These are phyloP conservation scores for Mactra quadrangularis DNA, from an alignment of 1,140 invertebrate genomes.

Conservation along the genomic window DNA sequence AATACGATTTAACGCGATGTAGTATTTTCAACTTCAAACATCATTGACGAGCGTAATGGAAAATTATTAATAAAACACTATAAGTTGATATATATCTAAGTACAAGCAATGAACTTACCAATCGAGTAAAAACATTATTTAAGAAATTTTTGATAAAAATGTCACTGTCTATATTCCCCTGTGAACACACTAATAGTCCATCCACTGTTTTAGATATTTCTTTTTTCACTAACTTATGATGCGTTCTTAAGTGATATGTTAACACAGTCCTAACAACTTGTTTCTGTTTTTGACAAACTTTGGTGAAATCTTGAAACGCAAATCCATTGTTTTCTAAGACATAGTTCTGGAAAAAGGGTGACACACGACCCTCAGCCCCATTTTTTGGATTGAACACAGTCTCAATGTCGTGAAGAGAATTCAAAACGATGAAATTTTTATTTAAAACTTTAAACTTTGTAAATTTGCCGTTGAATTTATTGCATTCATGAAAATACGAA, in stretches of 20 bases:
- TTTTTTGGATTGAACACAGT: not conserved
- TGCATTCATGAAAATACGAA: slow-evolving; percentile 30
- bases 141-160: not conserved
- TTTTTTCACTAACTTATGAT: not conserved
- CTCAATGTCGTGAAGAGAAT: not conserved
- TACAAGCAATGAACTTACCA: slow-evolving; percentile 17
- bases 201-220: not conserved
- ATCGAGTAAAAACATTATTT: not conserved
- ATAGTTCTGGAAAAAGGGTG: slow-evolving; percentile 36
- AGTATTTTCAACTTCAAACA: too few relatives aligned
- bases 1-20: too few relatives aligned
- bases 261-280: slow-evolving; percentile 4
- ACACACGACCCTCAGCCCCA: slow-evolving; percentile 5
- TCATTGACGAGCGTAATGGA: too few relatives aligned
- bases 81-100: too few relatives aligned
- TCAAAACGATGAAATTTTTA: slow-evolving; percentile 37
- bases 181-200: not conserved
- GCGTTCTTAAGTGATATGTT: not conserved
- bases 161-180: not conserved
- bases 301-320: slow-evolving; percentile 30
- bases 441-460: slow-evolving; percentile 30
- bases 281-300: slow-evolving; percentile 11
- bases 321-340: slow-evolving; percentile 44
- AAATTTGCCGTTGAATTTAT: not conserved
- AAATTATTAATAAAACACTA: too few relatives aligned